Evolutionary conservation across 2,113 vertebrate genomes (phyloP).

Genomic region (Anas platyrhynchos): DNA sequence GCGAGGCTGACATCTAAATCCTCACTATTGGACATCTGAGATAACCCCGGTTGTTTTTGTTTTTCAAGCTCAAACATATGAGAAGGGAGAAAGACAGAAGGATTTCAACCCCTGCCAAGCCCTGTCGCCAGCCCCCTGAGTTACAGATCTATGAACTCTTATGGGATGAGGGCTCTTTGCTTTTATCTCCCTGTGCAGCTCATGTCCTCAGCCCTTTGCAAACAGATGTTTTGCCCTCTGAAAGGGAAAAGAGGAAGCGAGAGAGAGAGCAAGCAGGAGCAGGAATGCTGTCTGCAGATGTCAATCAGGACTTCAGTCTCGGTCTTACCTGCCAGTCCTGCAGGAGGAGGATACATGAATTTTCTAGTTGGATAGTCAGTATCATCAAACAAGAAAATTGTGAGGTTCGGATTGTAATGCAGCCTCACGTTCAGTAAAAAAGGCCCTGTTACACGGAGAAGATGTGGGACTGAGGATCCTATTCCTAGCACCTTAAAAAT

Average conservation of each 20-base stretch:
- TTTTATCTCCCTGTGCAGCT: constrained; percentile 24
- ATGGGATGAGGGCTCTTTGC: constrained; percentile 35
- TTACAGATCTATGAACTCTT: constrained; percentile 47
- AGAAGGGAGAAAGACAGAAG: constrained; percentile 36
- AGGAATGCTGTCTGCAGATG: constrained; percentile 57
- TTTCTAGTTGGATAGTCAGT: constrained; percentile 54
- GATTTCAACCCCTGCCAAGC: constrained; percentile 49
- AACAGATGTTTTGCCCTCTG: constrained; percentile 31
- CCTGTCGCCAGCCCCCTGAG: not conserved
- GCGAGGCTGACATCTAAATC: constrained; percentile 42
- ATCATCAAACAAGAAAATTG: constrained; percentile 48
- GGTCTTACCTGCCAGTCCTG: constrained; percentile 52
- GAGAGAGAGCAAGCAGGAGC: not conserved
- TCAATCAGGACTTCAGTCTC: constrained; percentile 59
- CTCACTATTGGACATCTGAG: constrained; percentile 42
- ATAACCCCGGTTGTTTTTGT: constrained; percentile 43
- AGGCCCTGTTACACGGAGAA: constrained; percentile 36
- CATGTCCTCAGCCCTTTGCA: constrained; percentile 32
- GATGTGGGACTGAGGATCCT: constrained; percentile 21
- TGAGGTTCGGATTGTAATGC: constrained; percentile 42
- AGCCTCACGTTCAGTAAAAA: constrained; percentile 48
- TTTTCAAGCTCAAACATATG: not conserved
- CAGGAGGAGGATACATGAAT: constrained; percentile 63
- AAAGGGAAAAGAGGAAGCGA: not conserved
- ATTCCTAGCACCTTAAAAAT: constrained; percentile 59